Conservation (phyloP, 1,140 invertebrate species). For the Drosophila repleta region DNA sequence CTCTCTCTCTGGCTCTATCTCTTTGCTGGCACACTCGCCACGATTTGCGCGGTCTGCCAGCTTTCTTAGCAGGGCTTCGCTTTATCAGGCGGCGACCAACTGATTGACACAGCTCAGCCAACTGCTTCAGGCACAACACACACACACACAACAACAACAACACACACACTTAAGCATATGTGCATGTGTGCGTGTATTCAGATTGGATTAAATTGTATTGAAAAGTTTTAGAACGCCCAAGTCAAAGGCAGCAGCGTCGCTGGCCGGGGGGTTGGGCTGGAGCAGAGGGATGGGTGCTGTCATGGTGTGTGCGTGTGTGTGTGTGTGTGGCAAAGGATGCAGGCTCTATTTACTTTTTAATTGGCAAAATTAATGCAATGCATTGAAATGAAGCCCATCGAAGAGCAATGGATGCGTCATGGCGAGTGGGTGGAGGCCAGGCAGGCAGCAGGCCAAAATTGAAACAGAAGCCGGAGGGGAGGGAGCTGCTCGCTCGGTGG, state of each 20-base stretch:
- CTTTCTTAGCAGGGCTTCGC: constrained; percentile 37
- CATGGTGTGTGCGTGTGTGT: constrained; percentile 1
- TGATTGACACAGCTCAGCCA: constrained; percentile 31
- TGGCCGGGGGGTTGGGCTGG: background rate
- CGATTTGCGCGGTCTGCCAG: constrained; percentile 4
- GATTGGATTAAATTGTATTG: constrained; percentile 73
- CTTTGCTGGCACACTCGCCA: background rate
- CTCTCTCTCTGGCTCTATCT: no score
- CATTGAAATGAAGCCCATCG: constrained; percentile 75
- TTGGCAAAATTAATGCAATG: constrained; percentile 82
- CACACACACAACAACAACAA: no score
- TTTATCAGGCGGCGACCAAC: constrained; percentile 17
- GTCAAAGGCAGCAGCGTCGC: background rate
- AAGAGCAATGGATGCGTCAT: constrained; percentile 21
- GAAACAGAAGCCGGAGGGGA: constrained; percentile 22
- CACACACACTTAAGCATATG: constrained; percentile 5
- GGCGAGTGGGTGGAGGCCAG: background rate
- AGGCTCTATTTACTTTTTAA: constrained; percentile 82
- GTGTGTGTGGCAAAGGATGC: constrained; percentile 62
- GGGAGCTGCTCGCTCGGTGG: background rate
- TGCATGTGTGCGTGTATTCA: constrained; percentile 8
- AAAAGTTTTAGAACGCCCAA: constrained; percentile 55
- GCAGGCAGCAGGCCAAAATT: constrained; percentile 17
- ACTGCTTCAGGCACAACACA: constrained; percentile 12
- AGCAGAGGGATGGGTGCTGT: background rate